A percentile compares a stretch with the other conserved stretches of the same genome.
These are phyloP conservation scores for Drosophila suzukii DNA, from an alignment of 1,140 invertebrate species.

Conservation along the genomic window DNA sequence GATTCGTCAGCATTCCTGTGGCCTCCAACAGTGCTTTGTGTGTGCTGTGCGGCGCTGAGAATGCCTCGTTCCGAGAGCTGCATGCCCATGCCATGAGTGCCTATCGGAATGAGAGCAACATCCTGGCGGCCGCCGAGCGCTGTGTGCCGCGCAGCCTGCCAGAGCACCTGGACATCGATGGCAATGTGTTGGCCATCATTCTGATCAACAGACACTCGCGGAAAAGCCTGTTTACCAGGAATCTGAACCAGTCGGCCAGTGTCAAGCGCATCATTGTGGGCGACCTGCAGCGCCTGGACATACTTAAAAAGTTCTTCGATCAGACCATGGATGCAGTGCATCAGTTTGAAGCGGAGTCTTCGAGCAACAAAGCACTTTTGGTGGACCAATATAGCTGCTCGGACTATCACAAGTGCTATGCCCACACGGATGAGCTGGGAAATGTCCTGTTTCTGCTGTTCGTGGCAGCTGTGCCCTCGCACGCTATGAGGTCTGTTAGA, in stretches of 20 bases:
- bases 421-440: conserved; percentile 59
- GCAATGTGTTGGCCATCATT: conserved; percentile 71
- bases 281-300: conserved; percentile 69
- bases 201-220: conserved; percentile 57
- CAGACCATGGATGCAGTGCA: conserved; percentile 67
- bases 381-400: conserved; percentile 77
- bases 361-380: conserved; percentile 27
- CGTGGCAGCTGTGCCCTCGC: conserved; percentile 72
- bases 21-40: conserved; percentile 60
- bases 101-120: conserved; percentile 58
- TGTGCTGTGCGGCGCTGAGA: conserved; percentile 73
- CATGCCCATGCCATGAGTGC: conserved; percentile 62
- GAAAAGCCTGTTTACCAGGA: conserved; percentile 69
- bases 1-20: conserved; percentile 75
- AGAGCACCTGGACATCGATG: conserved; percentile 71
- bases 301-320: conserved; percentile 74
- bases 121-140: conserved; percentile 62
- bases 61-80: conserved; percentile 68
- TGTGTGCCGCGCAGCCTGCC: conserved; percentile 70
- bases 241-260: conserved; percentile 64
- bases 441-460: conserved; percentile 73
- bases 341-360: conserved; percentile 28
- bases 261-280: conserved; percentile 70
- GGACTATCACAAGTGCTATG: conserved; percentile 77
- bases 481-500: conserved; percentile 66